Evolutionary conservation across 2,888 invertebrate species (phyloP), one percentile per base, ranked within the genome.

Genomic region (Pseudococcus viburni): DNA sequence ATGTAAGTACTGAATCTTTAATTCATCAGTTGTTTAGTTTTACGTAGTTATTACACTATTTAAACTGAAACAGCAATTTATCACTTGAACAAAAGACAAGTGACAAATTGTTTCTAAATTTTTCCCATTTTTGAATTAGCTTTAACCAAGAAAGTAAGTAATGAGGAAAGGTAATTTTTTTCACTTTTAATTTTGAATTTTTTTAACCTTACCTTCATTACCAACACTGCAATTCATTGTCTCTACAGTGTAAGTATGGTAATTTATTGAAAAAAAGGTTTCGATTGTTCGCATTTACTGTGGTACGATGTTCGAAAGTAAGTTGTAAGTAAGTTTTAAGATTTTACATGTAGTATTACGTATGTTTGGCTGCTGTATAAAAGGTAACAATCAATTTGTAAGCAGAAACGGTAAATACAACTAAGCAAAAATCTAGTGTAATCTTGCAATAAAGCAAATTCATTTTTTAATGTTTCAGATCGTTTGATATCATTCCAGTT

Each of bases 391-490:
- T 42, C 33, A 42, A 42, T 42, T 80, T 80, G 80, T 80, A 19
- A 80, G 80, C 80, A 80, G 33, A 80, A 39, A 80, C 19, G 42
- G 80, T 80, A 80, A 80, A 80, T 80, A 80, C 80, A 80, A 42
- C 42, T 42, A 80, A 26, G 80, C 39, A 80, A 80, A 55, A 85
- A n/a, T 51, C 19, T 85, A 17, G 85, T 85, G 33, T 59, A 59
- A 85, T 85, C 26, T 55, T 55, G 39, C 59, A 39, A 59, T 59
- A 59, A 39, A 85, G 85, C 59, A 85, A 85, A 17, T 55, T 85
- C 17, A 85, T 85, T 87, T 87, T 87, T 77, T 87, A 87, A 87
- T 87, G 87, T 87, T 87, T 87, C 87, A 87, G 87, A 87, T 87
- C 87, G 87, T 87, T 73, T 80, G 87, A 87, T 80, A 77, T 87